Percentiles rank a stretch among this genome's conserved stretches.
Evolutionary conservation across 2,797 vertebrate species (phyloP).

Genomic region (Sebastes jordani): DNA sequence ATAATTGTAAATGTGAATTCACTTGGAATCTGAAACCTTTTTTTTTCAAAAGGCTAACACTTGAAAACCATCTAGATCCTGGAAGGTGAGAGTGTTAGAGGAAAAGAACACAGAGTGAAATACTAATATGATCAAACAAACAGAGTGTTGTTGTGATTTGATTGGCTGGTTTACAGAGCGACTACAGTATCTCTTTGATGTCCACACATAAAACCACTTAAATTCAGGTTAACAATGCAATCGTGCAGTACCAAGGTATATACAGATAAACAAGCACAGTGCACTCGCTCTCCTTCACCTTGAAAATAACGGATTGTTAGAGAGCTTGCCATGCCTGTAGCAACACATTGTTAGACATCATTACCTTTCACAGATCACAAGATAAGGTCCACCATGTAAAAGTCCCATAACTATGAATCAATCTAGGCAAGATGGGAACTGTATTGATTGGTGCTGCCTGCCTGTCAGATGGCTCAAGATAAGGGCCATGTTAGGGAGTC

Average conservation of each 20-base stretch:
- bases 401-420: slow-evolving; percentile 57
- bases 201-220: background rate
- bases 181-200: background rate
- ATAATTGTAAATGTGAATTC: background rate
- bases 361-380: slow-evolving; percentile 60
- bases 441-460: slow-evolving; percentile 56
- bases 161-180: background rate
- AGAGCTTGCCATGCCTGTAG: slow-evolving; percentile 11
- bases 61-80: background rate
- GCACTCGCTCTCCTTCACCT: slow-evolving; percentile 14
- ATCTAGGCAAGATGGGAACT: slow-evolving; percentile 45
- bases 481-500: background rate
- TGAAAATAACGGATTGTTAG: slow-evolving; percentile 41
- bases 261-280: background rate
- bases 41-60: background rate
- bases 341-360: slow-evolving; percentile 35
- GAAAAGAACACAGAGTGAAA: background rate
- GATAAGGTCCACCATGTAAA: slow-evolving; percentile 55
- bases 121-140: background rate
- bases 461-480: slow-evolving; percentile 53
- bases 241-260: background rate
- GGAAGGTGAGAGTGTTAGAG: background rate
- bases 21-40: background rate
- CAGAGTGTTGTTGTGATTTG: background rate
- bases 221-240: background rate